Percentiles rank a stretch among this genome's conserved stretches.
phyloP scores from a whole-genome alignment of 2,797 vertebrate genomes.

The Bovichtus variegatus region DNA sequence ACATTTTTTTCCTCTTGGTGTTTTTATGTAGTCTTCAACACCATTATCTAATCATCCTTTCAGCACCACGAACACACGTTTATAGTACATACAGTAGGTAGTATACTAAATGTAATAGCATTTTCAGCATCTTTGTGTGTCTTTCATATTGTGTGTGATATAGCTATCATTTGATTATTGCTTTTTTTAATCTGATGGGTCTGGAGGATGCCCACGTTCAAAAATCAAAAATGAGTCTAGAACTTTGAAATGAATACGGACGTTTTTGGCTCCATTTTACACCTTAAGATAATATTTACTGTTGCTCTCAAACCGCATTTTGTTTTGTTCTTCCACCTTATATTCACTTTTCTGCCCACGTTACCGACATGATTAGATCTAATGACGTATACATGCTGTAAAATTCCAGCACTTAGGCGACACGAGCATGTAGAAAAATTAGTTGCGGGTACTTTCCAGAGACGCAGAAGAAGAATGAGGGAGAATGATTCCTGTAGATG shows the following conservation, averaged over 20 bases:
- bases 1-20: neutral
- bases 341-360: neutral
- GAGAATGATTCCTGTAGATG: neutral
- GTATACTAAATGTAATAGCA: neutral
- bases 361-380: neutral
- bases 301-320: neutral
- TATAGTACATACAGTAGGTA: neutral
- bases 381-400: neutral
- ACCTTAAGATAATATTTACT: neutral
- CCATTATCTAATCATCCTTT: constrained; percentile 17
- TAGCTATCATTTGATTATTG: neutral
- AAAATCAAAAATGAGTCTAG: neutral
- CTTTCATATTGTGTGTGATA: neutral
- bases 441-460: no score
- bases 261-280: neutral
- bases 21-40: constrained; percentile 13
- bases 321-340: neutral
- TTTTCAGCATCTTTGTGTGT: neutral
- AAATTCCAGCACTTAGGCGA: constrained; percentile 9
- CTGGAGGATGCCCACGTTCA: neutral
- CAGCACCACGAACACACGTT: neutral
- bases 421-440: neutral
- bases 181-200: neutral
- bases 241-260: neutral
- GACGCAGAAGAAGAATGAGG: neutral